A percentile compares a stretch with the other conserved stretches of the same genome.
Evolutionary conservation across 2,113 vertebrate species (phyloP).

Genomic region (Nibea albiflora): DNA sequence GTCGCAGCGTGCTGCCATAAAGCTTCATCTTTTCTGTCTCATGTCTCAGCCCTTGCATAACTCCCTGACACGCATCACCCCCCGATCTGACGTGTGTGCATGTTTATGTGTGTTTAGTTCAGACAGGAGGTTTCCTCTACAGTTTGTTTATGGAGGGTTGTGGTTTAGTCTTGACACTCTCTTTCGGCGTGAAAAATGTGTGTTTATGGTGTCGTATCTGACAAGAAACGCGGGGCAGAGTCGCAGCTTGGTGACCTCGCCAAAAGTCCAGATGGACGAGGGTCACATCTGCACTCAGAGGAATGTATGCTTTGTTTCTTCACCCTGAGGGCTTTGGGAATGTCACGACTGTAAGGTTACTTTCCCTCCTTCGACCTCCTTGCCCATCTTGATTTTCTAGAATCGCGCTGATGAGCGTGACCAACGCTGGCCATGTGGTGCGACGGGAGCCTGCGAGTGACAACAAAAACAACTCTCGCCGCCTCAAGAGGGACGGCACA

Average conservation of each 20-base stretch:
- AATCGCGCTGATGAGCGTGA: slow-evolving; percentile 41
- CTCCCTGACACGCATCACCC: background rate
- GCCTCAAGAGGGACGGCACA: background rate
- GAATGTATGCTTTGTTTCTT: slow-evolving; percentile 25
- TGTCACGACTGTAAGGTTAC: slow-evolving; percentile 21
- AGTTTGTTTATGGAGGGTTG: slow-evolving; percentile 67
- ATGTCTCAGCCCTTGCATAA: slow-evolving; percentile 4
- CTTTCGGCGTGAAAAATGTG: slow-evolving; percentile 43
- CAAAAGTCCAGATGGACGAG: slow-evolving; percentile 61
- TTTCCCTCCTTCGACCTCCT: background rate
- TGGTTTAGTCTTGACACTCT: slow-evolving; percentile 38
- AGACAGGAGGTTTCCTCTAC: slow-evolving; percentile 31
- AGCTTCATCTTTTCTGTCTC: background rate
- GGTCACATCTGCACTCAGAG: slow-evolving; percentile 65
- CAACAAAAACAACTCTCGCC: slow-evolving; percentile 23
- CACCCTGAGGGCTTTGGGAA: slow-evolving; percentile 50
- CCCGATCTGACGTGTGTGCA: slow-evolving; percentile 19
- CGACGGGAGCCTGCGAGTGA: background rate
- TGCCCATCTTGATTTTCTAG: slow-evolving; percentile 2
- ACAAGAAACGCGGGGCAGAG: slow-evolving; percentile 47
- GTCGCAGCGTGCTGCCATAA: background rate
- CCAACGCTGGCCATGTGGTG: slow-evolving; percentile 55
- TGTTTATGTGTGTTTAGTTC: slow-evolving; percentile 36
- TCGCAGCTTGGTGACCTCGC: slow-evolving; percentile 30
- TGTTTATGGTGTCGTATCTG: slow-evolving; percentile 38